Base-by-base conservation (phyloP, 2,888 invertebrate genomes). In the Mythimna albipuncta region DNA sequence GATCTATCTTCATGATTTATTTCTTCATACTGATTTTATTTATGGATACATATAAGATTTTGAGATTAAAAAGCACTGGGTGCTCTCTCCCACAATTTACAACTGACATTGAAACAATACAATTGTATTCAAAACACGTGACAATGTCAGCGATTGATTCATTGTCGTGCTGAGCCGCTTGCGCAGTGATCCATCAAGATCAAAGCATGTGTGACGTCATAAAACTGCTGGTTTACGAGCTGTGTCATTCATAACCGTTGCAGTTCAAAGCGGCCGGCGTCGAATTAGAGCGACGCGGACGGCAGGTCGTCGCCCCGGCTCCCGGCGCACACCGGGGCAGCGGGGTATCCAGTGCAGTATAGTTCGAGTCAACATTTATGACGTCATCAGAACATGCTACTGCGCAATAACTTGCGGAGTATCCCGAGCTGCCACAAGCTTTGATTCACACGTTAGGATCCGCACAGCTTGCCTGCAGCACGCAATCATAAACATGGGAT, bases 171-270 rank as follows among this genome's bases (percentile, higher is more conserved):
- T 2, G 57, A 52, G 26, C 26, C 38, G 81, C 61, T 19, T 50
- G 57, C 44, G 69, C 72, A 59, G 72, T 58, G 55, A 72, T 74
- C 69, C 71, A 61, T 77, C 74, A 58, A 78, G 85, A 86, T 86
- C 82, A 85, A 85, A 85, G 74, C 70, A 59, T 41, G 59, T 65
- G 44, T 85, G 77, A 70, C 63, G 79, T 82, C 79, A 86, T 80
- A 76, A 77, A 76, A 65, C 57, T 7, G 38, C 44, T 70, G 76
- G 77, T 84, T 86, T 84, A 86, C 72, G 75, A 57, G 32, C 69
- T 65, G n/a, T 63, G 58, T 73, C 84, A 69, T 75, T 70, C 77
- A 74, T 67, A 79, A 74, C 82, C 50, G 73, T 65, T 73, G 81
- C 75, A 81, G 76, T 64, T 74, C 79, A 82, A 72, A 79, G 79